Conservation (phyloP, 2,797 vertebrate species). For the Crypturellus tataupa region DNA sequence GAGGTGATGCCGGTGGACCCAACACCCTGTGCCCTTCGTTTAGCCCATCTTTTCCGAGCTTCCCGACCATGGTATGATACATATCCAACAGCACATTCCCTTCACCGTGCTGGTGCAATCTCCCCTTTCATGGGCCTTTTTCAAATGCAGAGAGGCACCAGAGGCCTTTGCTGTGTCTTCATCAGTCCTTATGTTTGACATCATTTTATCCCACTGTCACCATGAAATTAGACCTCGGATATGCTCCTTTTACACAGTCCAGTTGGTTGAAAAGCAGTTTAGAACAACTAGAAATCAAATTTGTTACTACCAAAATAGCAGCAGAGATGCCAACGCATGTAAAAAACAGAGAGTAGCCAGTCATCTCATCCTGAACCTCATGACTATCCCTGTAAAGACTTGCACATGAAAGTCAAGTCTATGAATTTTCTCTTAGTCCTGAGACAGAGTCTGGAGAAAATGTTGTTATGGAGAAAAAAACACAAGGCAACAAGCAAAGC, state of each 20-base stretch:
- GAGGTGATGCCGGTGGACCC: neutral
- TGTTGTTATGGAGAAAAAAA: neutral
- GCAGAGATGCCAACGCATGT: neutral
- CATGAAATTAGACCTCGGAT: neutral
- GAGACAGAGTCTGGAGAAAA: neutral
- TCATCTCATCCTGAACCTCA: neutral
- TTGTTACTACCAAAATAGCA: neutral
- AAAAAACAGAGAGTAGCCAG: neutral
- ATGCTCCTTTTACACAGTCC: neutral
- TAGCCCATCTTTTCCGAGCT: neutral
- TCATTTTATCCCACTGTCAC: neutral
- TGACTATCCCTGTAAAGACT: neutral
- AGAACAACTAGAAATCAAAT: neutral
- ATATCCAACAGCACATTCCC: neutral
- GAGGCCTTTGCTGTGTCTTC: too few relatives aligned
- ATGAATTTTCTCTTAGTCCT: neutral
- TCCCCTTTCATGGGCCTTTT: neutral
- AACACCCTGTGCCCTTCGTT: neutral
- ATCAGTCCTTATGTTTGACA: neutral
- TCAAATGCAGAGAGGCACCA: neutral
- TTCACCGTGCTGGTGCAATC: accelerated
- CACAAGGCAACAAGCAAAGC: neutral
- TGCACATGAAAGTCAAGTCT: neutral
- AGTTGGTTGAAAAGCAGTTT: neutral
- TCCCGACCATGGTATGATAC: neutral